Conservation (phyloP, 2,888 invertebrate species). For the Chrysolina oricalcia region DNA sequence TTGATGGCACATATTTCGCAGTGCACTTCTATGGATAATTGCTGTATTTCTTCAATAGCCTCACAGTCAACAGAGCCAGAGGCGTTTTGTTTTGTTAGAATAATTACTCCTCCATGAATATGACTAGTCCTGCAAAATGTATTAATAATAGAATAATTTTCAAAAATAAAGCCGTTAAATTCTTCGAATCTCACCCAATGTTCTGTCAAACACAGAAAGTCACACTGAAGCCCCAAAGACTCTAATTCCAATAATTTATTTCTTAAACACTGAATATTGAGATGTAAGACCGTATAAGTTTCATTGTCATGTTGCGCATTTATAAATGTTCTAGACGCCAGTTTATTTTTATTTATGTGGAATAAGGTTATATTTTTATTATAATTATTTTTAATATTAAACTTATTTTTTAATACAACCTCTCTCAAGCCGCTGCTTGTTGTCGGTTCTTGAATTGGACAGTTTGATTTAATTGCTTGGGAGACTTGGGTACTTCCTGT, state of each 20-base stretch:
- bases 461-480: constrained; percentile 20
- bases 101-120: constrained; percentile 21
- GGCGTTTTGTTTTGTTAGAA: neutral
- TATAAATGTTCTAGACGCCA: neutral
- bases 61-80: neutral
- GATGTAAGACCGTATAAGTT: neutral
- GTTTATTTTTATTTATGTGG: neutral
- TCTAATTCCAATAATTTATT: neutral
- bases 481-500: constrained; percentile 25
- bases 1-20: neutral
- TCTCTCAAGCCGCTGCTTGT: constrained; percentile 18
- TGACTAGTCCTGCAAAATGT: neutral
- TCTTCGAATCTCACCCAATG: neutral
- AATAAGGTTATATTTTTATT: neutral
- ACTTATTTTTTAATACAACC: constrained; percentile 27
- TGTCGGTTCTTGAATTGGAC: constrained; percentile 18
- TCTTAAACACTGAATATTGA: too few species aligned
- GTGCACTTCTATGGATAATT: neutral
- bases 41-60: neutral
- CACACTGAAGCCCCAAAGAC: neutral
- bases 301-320: neutral
- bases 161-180: constrained; percentile 19
- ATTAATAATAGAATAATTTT: constrained; percentile 1
- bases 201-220: neutral
- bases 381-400: constrained; percentile 8